Percentiles rank a stretch among this genome's conserved stretches.
phyloP scores from a whole-genome alignment of 2,888 invertebrate species.

The Amaurobius ferox region DNA sequence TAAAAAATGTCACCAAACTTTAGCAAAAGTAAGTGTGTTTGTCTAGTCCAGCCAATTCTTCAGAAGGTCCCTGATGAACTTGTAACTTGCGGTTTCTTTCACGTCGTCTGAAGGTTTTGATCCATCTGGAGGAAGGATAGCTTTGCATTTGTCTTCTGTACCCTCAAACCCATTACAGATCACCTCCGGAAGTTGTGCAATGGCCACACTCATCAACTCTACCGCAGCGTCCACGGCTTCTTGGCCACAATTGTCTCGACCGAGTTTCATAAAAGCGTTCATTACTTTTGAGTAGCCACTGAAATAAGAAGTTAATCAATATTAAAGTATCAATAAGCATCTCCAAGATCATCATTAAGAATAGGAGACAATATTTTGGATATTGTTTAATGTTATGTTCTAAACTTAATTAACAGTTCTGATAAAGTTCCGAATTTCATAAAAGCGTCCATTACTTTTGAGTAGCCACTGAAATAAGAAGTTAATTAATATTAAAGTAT shows the following conservation, averaged over 20 bases:
- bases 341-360: no score
- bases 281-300: slow-evolving; percentile 48
- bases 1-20: neutral
- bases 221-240: slow-evolving; percentile 32
- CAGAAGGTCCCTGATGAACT: slow-evolving; percentile 18
- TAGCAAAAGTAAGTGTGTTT: neutral
- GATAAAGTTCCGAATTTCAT: slow-evolving; percentile 27
- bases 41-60: slow-evolving; percentile 46
- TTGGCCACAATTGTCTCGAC: slow-evolving; percentile 39
- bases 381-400: no score
- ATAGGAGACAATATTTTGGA: no score
- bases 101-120: slow-evolving; percentile 18
- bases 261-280: slow-evolving; percentile 23
- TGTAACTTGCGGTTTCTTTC: slow-evolving; percentile 16
- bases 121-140: slow-evolving; percentile 43
- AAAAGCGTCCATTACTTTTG: slow-evolving; percentile 21
- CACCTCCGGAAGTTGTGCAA: slow-evolving; percentile 55
- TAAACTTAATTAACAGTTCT: no score
- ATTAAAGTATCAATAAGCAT: neutral
- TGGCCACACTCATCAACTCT: slow-evolving; percentile 20
- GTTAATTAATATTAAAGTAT: neutral
- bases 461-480: slow-evolving; percentile 40
- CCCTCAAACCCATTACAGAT: slow-evolving; percentile 45
- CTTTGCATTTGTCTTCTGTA: slow-evolving; percentile 27
- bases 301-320: neutral